phyloP scores from a whole-genome alignment of 1,140 invertebrate genomes.

The Neodiprion lecontei region DNA sequence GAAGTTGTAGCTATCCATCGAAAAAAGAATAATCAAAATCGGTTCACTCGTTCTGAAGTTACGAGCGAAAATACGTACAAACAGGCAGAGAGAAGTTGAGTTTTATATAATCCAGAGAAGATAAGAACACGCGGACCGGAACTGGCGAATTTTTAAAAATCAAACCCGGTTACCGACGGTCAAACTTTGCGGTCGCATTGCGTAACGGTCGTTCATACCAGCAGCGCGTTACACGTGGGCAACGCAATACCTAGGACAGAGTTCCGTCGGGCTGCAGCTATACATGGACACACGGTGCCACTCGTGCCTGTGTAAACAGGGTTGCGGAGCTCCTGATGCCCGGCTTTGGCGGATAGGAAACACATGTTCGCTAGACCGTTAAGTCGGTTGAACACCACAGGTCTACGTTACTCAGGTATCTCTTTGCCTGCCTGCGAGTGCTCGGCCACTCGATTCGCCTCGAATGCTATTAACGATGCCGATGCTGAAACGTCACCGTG shows the following conservation, averaged over 20 bases:
- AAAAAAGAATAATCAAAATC: too few species aligned
- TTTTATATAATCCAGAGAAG: too few species aligned
- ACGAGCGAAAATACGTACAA: too few species aligned
- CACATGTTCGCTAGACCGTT: not conserved
- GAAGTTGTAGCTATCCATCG: too few species aligned
- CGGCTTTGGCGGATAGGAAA: not conserved
- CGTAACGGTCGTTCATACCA: not conserved
- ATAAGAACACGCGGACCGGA: not conserved
- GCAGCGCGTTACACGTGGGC: not conserved
- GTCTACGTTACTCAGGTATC: not conserved
- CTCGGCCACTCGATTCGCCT: not conserved
- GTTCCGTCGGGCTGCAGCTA: not conserved
- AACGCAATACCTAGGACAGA: not conserved
- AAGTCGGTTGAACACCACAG: not conserved
- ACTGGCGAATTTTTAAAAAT: not conserved
- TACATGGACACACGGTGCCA: not conserved
- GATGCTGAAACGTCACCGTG: not conserved
- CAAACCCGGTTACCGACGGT: not conserved
- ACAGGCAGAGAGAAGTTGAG: too few species aligned
- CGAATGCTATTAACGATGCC: not conserved
- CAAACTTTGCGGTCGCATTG: not conserved
- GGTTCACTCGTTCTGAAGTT: too few species aligned
- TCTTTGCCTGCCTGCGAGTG: not conserved
- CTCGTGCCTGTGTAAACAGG: not conserved
- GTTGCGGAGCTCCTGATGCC: not conserved